Percentiles rank a stretch among this genome's conserved stretches.
Evolutionary conservation across 2,797 vertebrate species (phyloP).

Genomic region (Sebastes goodei): DNA sequence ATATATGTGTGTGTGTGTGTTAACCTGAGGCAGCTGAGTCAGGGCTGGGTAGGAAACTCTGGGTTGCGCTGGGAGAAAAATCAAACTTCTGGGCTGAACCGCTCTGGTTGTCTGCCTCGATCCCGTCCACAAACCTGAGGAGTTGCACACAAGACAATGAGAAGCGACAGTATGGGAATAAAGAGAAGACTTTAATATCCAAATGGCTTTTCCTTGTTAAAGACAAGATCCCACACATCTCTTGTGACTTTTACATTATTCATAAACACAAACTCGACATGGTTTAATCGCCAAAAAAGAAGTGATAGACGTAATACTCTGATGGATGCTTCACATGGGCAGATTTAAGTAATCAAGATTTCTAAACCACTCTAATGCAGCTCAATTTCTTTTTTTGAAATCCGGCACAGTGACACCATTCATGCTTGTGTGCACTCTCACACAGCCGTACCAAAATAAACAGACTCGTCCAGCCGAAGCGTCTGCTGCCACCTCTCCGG

Average conservation of each 20-base stretch:
- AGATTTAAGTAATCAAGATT: neutral
- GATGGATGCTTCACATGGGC: too few species aligned
- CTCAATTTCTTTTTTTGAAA: neutral
- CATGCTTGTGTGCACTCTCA: neutral
- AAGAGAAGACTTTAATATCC: neutral
- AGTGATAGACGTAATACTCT: conserved; percentile 42
- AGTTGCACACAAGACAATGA: neutral
- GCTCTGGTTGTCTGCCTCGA: conserved; percentile 77
- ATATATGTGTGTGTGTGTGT: neutral
- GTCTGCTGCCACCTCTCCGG: conserved; percentile 15
- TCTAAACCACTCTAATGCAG: neutral
- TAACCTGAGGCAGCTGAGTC: conserved; percentile 48
- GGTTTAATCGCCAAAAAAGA: neutral
- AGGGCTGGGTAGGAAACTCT: conserved; percentile 45
- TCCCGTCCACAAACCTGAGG: conserved; percentile 83
- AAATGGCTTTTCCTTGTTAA: conserved; percentile 5
- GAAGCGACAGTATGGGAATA: neutral
- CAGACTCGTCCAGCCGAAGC: neutral
- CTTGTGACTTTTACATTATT: neutral
- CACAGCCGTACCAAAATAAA: neutral
- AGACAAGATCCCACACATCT: neutral
- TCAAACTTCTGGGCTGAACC: conserved; percentile 74
- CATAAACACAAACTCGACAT: neutral
- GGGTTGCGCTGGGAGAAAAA: conserved; percentile 69
- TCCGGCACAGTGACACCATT: neutral